Percentiles rank a stretch among this genome's conserved stretches.
Conservation (phyloP, 2,113 vertebrate genomes). For the Eclectus roratus region DNA sequence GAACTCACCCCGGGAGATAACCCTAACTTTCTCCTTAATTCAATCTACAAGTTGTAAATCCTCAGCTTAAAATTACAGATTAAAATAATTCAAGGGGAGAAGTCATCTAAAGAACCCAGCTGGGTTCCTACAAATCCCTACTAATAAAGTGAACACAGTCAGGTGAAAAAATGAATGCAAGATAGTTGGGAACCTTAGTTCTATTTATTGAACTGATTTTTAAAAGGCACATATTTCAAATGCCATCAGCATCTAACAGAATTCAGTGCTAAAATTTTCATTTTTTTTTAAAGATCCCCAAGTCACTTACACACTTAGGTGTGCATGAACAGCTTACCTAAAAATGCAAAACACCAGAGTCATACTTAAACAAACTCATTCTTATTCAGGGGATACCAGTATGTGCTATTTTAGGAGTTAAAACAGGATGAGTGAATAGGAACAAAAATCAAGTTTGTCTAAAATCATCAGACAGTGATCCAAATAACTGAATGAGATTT, state of each 20-base stretch:
- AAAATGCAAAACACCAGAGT: background rate
- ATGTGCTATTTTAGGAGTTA: background rate
- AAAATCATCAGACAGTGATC: background rate
- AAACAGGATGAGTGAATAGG: background rate
- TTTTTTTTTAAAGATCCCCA: background rate
- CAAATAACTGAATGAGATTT: background rate
- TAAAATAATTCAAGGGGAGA: background rate
- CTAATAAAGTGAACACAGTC: background rate
- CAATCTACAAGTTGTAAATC: background rate
- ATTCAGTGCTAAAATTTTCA: background rate
- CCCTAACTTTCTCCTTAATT: background rate
- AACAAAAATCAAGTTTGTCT: background rate
- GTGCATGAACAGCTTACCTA: background rate
- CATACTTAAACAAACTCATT: background rate
- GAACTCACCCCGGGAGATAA: background rate
- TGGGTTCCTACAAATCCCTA: background rate
- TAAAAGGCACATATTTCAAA: background rate
- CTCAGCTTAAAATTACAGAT: background rate
- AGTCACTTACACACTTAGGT: background rate
- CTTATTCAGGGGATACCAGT: background rate
- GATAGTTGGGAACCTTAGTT: background rate
- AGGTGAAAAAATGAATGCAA: background rate
- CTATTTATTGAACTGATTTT: background rate
- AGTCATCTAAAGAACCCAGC: background rate
- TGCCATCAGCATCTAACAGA: background rate